Conservation (phyloP, 1,140 invertebrate species). For the Sinella curviseta region DNA sequence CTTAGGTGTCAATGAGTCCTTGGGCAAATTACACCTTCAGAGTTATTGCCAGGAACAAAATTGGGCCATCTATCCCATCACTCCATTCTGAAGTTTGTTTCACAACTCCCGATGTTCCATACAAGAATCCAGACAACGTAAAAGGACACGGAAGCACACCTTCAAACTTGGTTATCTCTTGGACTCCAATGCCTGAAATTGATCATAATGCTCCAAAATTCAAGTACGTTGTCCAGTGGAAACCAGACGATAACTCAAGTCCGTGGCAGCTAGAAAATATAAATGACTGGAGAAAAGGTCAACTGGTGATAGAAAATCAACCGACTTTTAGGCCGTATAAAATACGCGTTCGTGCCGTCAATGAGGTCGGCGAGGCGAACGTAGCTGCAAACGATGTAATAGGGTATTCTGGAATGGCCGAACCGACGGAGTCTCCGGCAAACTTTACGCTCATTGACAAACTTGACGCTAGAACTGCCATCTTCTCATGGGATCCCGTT, state of each 20-base stretch:
- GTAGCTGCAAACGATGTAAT: conserved; percentile 75
- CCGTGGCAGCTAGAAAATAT: conserved; percentile 72
- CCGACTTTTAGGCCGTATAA: conserved; percentile 88
- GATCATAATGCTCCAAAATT: conserved; percentile 94
- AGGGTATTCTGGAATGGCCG: conserved; percentile 88
- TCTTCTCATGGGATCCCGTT: conserved; percentile 82
- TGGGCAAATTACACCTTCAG: conserved; percentile 97
- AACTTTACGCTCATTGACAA: conserved; percentile 80
- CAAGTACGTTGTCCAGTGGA: conserved; percentile 85
- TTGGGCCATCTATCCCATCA: conserved; percentile 85
- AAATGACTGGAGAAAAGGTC: conserved; percentile 70
- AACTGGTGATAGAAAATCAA: conserved; percentile 72
- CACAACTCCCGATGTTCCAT: conserved; percentile 83
- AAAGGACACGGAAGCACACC: conserved; percentile 82
- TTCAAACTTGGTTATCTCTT: conserved; percentile 88
- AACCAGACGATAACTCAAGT: conserved; percentile 66
- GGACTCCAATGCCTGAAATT: conserved; percentile 94
- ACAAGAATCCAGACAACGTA: conserved; percentile 93
- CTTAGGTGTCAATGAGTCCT: conserved; percentile 72
- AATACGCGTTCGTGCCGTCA: conserved; percentile 90
- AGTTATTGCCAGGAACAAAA: conserved; percentile 88
- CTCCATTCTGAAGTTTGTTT: conserved; percentile 76
- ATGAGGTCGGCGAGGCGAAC: conserved; percentile 84
- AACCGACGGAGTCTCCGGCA: conserved; percentile 73
- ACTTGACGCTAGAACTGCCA: conserved; percentile 71